These are phyloP conservation scores for Esox niger DNA, from an alignment of 2,113 vertebrate species.

Conservation along the genomic window DNA sequence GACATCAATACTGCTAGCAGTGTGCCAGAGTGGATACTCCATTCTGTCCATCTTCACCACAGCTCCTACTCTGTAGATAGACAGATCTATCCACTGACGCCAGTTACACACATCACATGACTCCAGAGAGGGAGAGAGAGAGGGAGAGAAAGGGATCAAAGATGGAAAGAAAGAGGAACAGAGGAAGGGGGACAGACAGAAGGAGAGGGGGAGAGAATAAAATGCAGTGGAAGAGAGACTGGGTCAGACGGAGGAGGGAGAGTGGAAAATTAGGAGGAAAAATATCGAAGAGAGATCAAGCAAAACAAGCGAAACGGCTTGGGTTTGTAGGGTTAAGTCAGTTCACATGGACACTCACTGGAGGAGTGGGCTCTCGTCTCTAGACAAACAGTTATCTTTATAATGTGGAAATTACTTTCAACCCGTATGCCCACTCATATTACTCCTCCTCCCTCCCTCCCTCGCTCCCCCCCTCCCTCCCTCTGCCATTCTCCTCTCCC, in stretches of 20 bases:
- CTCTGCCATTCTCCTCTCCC: background rate
- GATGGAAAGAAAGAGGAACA: background rate
- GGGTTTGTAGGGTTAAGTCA: background rate
- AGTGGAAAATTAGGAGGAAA: too few relatives aligned
- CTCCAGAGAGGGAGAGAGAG: background rate
- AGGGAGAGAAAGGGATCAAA: background rate
- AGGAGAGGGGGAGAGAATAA: conserved; percentile 10
- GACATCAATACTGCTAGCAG: conserved; percentile 69
- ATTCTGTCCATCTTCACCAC: conserved; percentile 20
- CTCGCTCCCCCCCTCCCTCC: conserved; percentile 29
- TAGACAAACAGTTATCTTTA: background rate
- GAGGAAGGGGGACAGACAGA: conserved; percentile 29
- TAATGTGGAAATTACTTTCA: conserved; percentile 5
- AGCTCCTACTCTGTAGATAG: conserved; percentile 37
- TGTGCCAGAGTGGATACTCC: conserved; percentile 52
- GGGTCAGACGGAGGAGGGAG: background rate
- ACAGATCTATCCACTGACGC: conserved; percentile 31
- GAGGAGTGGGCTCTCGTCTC: background rate
- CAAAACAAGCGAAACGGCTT: too few relatives aligned
- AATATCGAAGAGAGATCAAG: too few relatives aligned
- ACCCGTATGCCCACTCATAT: conserved; percentile 8
- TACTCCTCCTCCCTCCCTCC: conserved; percentile 30
- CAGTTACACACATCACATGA: conserved; percentile 19
- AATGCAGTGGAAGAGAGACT: conserved; percentile 11
- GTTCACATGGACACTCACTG: background rate